Evolutionary conservation across 2,888 invertebrate genomes (phyloP).

Genomic region (Melanostoma mellinum): DNA sequence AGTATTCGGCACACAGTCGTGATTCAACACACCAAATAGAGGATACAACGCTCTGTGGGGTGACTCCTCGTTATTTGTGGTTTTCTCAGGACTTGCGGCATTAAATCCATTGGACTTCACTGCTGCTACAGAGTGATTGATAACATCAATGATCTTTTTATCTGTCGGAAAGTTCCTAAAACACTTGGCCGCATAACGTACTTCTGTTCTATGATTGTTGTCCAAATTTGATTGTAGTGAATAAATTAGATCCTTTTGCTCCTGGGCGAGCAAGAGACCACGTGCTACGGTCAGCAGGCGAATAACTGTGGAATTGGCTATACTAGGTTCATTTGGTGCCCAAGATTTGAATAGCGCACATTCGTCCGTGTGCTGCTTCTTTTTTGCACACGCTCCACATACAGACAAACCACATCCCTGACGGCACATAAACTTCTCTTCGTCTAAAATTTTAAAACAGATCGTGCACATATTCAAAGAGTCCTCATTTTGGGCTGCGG

Average conservation of each 20-base stretch:
- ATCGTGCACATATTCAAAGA: constrained; percentile 85
- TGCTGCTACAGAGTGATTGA: constrained; percentile 81
- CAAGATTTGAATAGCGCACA: constrained; percentile 85
- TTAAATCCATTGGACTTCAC: constrained; percentile 81
- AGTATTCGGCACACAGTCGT: constrained; percentile 89
- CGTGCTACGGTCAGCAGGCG: constrained; percentile 79
- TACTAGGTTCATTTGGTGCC: constrained; percentile 82
- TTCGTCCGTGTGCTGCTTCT: constrained; percentile 85
- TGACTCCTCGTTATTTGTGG: constrained; percentile 78
- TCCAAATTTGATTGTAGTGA: constrained; percentile 81
- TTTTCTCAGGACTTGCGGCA: constrained; percentile 77
- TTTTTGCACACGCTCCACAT: constrained; percentile 86
- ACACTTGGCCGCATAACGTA: constrained; percentile 78
- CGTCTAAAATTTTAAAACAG: constrained; percentile 84
- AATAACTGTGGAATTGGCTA: constrained; percentile 79
- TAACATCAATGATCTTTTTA: constrained; percentile 78
- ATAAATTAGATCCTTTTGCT: constrained; percentile 79
- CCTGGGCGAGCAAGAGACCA: constrained; percentile 79
- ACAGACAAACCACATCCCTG: constrained; percentile 87
- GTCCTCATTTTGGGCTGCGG: constrained; percentile 84
- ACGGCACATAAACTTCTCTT: constrained; percentile 83
- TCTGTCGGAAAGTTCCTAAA: constrained; percentile 80
- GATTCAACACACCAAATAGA: constrained; percentile 87
- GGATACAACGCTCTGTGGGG: constrained; percentile 86
- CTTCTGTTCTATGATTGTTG: constrained; percentile 79